Base-by-base conservation (phyloP, 2,797 vertebrate genomes). In the Rhadinocentrus ornatus region DNA sequence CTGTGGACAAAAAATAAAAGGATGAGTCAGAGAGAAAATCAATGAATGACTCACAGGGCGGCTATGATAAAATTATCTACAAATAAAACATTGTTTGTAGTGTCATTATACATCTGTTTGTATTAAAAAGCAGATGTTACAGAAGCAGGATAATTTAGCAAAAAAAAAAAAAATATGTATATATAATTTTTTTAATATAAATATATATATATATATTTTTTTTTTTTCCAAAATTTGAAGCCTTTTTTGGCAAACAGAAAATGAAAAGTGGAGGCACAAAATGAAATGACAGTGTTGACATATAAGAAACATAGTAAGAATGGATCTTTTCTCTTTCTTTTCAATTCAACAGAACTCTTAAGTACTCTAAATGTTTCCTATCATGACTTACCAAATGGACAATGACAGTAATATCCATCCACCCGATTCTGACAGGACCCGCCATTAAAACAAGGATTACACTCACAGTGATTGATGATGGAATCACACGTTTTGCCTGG, bases 391-490 rank as follows among this genome's bases (percentile, higher is more conserved):
- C 98, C 98, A 10, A 99, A 99, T 12, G 97, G 95, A 90, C 98
- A 99, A 76, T 97, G 97, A 90, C 98, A 99, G 85, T 96, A 96
- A 91, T 99, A 99, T 27, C 96, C 95, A 75, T 98, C 97, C 92
- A 96, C 86, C 6, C 96, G 95, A n/a, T 96, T 99, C 85, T 97
- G 96, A 93, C 98, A 99, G 91, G 98, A 97, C 1, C 97, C 98
- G 39, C 97, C 96, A 74, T 99, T 98, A 93, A 99, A 99, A 92
- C 98, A 99, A 12, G 98, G 98, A 90, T 97, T 98, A 93, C 97
- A 98, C 86, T 97, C 97, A 92, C 98, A 99, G 93, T 99, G 96
- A 94, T 99, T 97, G 95, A 99, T 95, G 77, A 97, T 88, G 83
- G 97, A 97, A 80, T 97, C 98, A 61, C 98, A 99, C 2, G 90